A percentile compares a stretch with the other conserved stretches of the same genome.
These are phyloP conservation scores for Cheirogaleus medius DNA, from an alignment of 2,113 vertebrate genomes.

Conservation along the genomic window DNA sequence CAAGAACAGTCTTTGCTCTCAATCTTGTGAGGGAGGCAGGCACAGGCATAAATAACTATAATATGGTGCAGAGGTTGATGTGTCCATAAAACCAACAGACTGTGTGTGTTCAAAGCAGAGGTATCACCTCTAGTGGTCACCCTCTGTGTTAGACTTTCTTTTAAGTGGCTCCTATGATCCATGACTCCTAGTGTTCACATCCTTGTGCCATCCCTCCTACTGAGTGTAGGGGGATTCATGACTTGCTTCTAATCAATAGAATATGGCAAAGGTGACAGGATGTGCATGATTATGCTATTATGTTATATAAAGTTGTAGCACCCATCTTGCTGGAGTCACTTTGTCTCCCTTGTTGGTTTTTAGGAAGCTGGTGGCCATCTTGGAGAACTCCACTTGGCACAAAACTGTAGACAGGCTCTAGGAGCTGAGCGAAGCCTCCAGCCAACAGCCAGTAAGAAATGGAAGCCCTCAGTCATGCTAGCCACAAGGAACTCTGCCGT, in stretches of 20 bases:
- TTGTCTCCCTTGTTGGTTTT: neutral
- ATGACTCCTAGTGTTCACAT: neutral
- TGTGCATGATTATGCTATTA: neutral
- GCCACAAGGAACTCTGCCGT: neutral
- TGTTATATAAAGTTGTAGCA: neutral
- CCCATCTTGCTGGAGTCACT: neutral
- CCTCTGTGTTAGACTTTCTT: neutral
- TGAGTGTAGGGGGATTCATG: neutral
- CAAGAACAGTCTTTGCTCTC: neutral
- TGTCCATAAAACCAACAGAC: neutral
- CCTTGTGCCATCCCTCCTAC: neutral
- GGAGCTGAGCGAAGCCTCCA: neutral
- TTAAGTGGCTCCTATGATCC: neutral
- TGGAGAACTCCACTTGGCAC: neutral
- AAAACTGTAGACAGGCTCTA: neutral
- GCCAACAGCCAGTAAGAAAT: neutral
- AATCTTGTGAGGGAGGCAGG: neutral
- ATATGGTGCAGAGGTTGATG: neutral
- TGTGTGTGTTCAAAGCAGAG: neutral
- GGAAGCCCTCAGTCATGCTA: neutral
- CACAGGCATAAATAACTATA: neutral
- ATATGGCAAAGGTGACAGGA: neutral
- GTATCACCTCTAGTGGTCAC: neutral
- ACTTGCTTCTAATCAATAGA: neutral
- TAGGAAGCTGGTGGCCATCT: neutral